phyloP scores from a whole-genome alignment of 2,888 invertebrate genomes.

The Nycteola revayana region DNA sequence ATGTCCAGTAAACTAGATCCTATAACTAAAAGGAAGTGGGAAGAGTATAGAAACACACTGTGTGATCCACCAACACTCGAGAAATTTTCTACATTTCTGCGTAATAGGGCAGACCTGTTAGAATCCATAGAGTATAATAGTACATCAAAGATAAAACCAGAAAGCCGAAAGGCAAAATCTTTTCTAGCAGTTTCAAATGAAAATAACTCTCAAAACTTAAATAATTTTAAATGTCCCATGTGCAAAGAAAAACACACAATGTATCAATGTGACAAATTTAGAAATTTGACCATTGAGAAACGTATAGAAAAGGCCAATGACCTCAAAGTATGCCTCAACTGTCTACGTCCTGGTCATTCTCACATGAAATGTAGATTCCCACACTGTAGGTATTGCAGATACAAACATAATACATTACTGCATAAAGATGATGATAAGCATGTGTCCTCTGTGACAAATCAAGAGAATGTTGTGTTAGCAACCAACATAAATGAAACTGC shows the following conservation, averaged over 20 bases:
- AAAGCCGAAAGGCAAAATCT: neutral
- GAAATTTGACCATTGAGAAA: neutral
- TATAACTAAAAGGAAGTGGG: neutral
- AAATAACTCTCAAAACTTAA: neutral
- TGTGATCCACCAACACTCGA: neutral
- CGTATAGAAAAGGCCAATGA: neutral
- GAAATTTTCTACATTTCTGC: slow-evolving; percentile 1
- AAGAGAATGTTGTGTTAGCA: no score
- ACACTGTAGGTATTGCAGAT: neutral
- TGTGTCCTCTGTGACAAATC: no score
- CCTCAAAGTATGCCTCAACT: neutral
- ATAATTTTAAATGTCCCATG: neutral
- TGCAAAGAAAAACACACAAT: neutral
- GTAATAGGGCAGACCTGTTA: slow-evolving; percentile 3
- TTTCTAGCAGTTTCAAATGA: neutral
- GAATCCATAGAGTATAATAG: slow-evolving; percentile 4
- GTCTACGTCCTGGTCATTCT: neutral
- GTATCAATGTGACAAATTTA: neutral
- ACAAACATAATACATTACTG: no score
- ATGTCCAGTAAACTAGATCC: neutral
- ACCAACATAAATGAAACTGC: no score
- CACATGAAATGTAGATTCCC: neutral
- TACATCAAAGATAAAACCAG: neutral
- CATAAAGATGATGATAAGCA: no score
- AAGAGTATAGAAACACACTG: neutral